These are phyloP conservation scores for Aleiodes alternator DNA, from an alignment of 2,888 invertebrate genomes.

Conservation along the genomic window DNA sequence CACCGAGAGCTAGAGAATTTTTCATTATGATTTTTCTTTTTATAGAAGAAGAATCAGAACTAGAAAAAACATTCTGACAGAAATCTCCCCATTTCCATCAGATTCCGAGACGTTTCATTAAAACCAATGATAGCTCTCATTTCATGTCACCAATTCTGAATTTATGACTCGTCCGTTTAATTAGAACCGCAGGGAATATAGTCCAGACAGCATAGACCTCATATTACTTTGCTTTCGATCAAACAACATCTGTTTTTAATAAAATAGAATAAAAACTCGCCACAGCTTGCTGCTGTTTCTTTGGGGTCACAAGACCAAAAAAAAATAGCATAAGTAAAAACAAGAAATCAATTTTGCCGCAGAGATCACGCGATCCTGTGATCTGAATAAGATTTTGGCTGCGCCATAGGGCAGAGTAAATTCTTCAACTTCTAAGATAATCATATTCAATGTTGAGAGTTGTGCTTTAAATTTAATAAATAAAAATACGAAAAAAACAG, in stretches of 20 bases:
- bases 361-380: slow-evolving; percentile 29
- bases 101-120: no score
- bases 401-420: neutral
- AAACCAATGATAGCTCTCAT: no score
- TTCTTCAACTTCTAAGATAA: no score
- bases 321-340: slow-evolving; percentile 25
- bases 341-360: slow-evolving; percentile 38
- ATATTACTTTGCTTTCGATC: neutral
- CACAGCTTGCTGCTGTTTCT: neutral
- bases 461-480: neutral
- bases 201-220: no score
- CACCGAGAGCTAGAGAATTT: no score
- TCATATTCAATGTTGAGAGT: neutral
- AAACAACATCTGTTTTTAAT: slow-evolving; percentile 17
- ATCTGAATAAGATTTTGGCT: slow-evolving; percentile 3
- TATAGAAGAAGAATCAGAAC: no score
- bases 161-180: no score
- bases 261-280: slow-evolving; percentile 17
- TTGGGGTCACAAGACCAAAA: slow-evolving; percentile 20
- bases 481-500: slow-evolving; percentile 20
- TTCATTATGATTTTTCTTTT: no score
- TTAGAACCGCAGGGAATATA: no score
- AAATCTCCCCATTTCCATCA: no score
- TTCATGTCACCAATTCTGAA: no score
- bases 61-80: no score